Conservation (phyloP, 2,113 vertebrate species). For the Emydura subglobosa region DNA sequence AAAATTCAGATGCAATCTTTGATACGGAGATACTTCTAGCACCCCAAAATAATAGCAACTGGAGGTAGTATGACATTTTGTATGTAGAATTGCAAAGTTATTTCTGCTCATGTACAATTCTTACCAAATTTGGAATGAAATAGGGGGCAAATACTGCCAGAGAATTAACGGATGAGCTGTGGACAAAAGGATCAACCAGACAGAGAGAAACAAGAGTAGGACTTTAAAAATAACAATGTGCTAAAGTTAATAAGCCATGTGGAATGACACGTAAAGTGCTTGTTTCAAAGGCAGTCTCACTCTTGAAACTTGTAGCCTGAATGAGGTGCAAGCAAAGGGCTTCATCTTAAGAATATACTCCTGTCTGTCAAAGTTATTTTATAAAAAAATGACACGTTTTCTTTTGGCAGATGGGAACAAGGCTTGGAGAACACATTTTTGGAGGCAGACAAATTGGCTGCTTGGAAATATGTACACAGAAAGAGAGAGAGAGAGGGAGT, state of each 20-base stretch:
- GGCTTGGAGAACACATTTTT: conserved; percentile 70
- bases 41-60: not conserved
- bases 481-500: not conserved
- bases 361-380: conserved; percentile 59
- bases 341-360: conserved; percentile 9
- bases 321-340: conserved; percentile 62
- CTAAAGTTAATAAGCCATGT: conserved; percentile 1
- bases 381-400: conserved; percentile 69
- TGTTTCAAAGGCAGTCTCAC: not conserved
- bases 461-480: conserved; percentile 46
- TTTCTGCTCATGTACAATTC: not conserved
- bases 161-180: not conserved
- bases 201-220: not conserved
- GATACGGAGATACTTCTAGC: not conserved
- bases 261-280: not conserved
- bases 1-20: not conserved
- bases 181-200: not conserved
- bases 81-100: not conserved
- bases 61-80: not conserved
- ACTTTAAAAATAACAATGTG: not conserved
- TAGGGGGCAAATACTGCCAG: accelerated
- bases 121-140: conserved; percentile 9
- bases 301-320: accelerated
- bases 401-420: conserved; percentile 72
- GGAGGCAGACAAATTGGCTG: conserved; percentile 69